Percentiles rank a stretch among this genome's conserved stretches.
These are phyloP conservation scores for Notolepis coatsorum DNA, from an alignment of 2,797 vertebrate species.

Conservation along the genomic window DNA sequence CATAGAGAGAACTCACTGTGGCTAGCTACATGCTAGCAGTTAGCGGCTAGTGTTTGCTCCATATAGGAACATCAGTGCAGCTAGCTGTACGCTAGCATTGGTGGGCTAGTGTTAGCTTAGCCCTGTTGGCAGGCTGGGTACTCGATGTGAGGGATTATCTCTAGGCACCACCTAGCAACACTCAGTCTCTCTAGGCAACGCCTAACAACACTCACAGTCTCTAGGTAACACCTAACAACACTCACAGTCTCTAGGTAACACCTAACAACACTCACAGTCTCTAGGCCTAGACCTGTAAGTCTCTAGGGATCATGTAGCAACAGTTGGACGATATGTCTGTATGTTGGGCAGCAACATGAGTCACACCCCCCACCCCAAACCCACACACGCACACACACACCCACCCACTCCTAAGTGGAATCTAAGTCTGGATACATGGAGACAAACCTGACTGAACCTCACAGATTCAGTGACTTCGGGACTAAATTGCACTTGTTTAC, in stretches of 20 bases:
- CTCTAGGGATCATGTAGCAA: constrained; percentile 17
- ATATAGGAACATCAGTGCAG: constrained; percentile 68
- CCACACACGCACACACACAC: constrained; percentile 39
- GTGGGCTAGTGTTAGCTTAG: constrained; percentile 72
- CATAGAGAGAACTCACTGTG: constrained; percentile 20
- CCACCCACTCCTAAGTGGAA: constrained; percentile 64
- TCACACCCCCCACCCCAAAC: constrained; percentile 6
- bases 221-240: constrained; percentile 34
- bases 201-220: background rate
- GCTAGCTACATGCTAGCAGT: constrained; percentile 55
- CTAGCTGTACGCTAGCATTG: constrained; percentile 53
- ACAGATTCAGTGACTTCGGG: too few relatives aligned
- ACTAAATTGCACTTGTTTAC: too few relatives aligned
- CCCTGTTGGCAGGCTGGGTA: constrained; percentile 50
- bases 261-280: background rate
- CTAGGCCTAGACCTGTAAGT: too few relatives aligned
- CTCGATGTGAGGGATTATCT: too few relatives aligned
- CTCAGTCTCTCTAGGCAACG: background rate
- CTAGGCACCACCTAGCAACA: constrained; percentile 19
- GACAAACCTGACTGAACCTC: too few relatives aligned
- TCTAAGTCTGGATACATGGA: too few relatives aligned
- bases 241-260: background rate
- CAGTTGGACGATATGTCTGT: constrained; percentile 73
- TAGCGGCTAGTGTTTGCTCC: constrained; percentile 63
- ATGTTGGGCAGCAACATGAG: constrained; percentile 73